These are phyloP conservation scores for Schizopygopsis malacanthus DNA, from an alignment of 2,797 vertebrate genomes.

Conservation along the genomic window DNA sequence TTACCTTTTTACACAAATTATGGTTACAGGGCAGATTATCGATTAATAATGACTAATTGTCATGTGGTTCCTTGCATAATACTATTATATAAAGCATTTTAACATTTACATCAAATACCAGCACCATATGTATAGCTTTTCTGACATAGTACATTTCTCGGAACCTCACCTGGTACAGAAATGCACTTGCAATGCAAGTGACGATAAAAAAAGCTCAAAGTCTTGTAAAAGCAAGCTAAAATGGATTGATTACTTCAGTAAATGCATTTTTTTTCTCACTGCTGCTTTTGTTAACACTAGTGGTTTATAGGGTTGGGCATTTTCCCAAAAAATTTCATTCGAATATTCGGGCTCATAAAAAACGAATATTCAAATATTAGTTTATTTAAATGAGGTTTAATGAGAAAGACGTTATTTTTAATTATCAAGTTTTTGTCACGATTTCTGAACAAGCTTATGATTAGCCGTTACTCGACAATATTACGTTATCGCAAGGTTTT, in stretches of 20 bases:
- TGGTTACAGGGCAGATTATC: background rate
- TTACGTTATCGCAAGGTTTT: too few relatives aligned
- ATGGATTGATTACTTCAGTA: background rate
- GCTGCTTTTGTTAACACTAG: background rate
- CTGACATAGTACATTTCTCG: background rate
- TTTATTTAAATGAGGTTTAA: too few relatives aligned
- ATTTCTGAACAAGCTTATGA: too few relatives aligned
- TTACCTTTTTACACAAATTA: background rate
- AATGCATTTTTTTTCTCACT: background rate
- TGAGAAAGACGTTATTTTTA: too few relatives aligned
- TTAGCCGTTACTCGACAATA: too few relatives aligned
- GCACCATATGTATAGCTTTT: background rate
- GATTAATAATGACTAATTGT: background rate
- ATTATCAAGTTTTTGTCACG: too few relatives aligned
- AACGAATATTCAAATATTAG: too few relatives aligned
- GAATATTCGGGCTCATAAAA: too few relatives aligned
- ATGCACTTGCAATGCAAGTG: background rate
- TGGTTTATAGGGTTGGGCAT: background rate
- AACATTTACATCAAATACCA: background rate
- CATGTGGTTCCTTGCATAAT: background rate
- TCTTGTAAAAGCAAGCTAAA: background rate
- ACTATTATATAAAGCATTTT: background rate
- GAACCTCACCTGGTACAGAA: background rate
- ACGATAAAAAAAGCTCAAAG: background rate
- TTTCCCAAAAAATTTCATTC: too few relatives aligned